phyloP scores from a whole-genome alignment of 2,797 vertebrate genomes.

The Poeciliopsis paucimaculata region DNA sequence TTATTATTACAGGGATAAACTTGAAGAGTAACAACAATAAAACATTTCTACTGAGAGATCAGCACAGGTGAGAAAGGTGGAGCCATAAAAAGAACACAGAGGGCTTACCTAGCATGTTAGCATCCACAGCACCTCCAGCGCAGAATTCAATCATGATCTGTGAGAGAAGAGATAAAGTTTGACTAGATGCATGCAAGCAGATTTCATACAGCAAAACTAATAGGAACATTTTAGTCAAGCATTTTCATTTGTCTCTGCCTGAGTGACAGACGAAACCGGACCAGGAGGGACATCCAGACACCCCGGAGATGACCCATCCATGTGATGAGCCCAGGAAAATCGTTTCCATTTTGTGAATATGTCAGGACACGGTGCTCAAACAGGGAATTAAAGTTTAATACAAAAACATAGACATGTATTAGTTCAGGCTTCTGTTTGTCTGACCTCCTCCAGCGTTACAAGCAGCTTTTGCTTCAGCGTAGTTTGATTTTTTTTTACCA shows the following conservation, averaged over 20 bases:
- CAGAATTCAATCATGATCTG: constrained; percentile 99
- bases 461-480: neutral
- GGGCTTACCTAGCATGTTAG: constrained; percentile 92
- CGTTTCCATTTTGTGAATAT: neutral
- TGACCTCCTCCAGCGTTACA: neutral
- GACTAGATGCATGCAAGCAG: neutral
- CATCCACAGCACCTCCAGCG: constrained; percentile 93
- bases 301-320: too few species aligned
- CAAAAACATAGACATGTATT: neutral
- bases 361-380: neutral
- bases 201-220: neutral
- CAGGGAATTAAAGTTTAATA: neutral
- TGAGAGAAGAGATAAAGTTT: constrained; percentile 2
- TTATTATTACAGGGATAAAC: neutral
- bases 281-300: too few species aligned
- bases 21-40: neutral
- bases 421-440: neutral
- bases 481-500: neutral
- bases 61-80: constrained; percentile 3
- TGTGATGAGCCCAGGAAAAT: neutral
- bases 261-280: too few species aligned
- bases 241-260: too few species aligned
- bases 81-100: neutral
- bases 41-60: neutral
- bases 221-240: too few species aligned